Conservation (phyloP, 2,888 invertebrate genomes). For the Tanytarsus gracilentus region DNA sequence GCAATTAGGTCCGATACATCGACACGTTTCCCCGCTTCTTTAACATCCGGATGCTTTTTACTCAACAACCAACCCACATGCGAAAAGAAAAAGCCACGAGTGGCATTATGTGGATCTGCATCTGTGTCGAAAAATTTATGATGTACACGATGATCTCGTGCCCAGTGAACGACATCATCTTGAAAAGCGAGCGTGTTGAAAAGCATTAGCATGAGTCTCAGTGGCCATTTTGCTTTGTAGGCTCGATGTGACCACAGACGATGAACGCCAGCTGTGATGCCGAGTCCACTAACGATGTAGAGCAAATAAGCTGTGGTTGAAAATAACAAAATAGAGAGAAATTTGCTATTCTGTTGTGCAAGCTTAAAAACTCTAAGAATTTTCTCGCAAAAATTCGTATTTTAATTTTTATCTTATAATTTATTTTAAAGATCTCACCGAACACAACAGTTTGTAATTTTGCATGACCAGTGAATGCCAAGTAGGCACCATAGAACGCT, state of each 20-base stretch:
- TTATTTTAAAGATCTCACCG: neutral
- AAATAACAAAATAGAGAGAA: neutral
- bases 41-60: constrained; percentile 84
- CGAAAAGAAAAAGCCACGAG: constrained; percentile 89
- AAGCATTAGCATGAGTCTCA: constrained; percentile 56
- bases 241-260: constrained; percentile 73
- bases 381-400: neutral
- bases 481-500: neutral
- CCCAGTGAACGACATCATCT: neutral
- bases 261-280: constrained; percentile 51
- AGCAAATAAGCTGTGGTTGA: neutral
- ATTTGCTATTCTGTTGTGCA: neutral
- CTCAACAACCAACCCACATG: constrained; percentile 92
- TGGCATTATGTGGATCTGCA: constrained; percentile 89
- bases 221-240: constrained; percentile 62
- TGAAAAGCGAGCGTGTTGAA: constrained; percentile 70
- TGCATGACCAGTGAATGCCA: neutral
- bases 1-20: constrained; percentile 73
- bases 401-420: neutral
- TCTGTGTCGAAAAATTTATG: constrained; percentile 91
- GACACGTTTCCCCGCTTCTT: constrained; percentile 72
- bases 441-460: neutral
- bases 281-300: neutral
- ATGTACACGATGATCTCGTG: constrained; percentile 51
- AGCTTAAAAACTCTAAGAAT: neutral